A percentile compares a stretch with the other conserved stretches of the same genome.
Conservation (phyloP, 2,888 invertebrate genomes). For the Dicranocentrus wangi region DNA sequence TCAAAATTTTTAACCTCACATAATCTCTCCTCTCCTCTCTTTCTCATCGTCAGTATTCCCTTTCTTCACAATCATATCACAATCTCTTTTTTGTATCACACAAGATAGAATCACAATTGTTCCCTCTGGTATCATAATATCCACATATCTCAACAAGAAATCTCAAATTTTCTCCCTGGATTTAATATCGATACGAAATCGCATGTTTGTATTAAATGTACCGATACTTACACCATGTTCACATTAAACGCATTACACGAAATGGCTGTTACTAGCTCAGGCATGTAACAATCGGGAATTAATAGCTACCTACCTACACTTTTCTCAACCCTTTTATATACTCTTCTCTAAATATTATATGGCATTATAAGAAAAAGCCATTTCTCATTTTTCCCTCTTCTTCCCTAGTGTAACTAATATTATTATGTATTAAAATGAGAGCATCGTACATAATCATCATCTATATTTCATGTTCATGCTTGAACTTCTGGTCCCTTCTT, state of each 20-base stretch:
- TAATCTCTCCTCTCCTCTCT: not conserved
- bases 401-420: slow-evolving; percentile 11
- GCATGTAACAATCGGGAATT: not conserved
- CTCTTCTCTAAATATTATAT: not conserved
- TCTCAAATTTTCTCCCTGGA: slow-evolving; percentile 25
- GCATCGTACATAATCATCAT: slow-evolving; percentile 27
- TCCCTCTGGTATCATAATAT: not conserved
- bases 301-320: not conserved
- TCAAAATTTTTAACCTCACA: not conserved
- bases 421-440: slow-evolving; percentile 30
- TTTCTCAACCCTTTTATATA: not conserved
- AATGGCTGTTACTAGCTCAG: not conserved
- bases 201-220: not conserved
- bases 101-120: not conserved
- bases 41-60: no score
- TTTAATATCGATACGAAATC: slow-evolving; percentile 14
- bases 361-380: slow-evolving; percentile 5
- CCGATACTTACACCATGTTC: slow-evolving; percentile 7
- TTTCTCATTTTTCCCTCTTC: slow-evolving; percentile 6
- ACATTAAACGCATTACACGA: slow-evolving; percentile 9
- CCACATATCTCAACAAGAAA: slow-evolving; percentile 1
- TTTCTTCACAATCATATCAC: slow-evolving; percentile 1
- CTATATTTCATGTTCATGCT: slow-evolving; percentile 21
- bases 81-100: not conserved
- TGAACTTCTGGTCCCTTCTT: slow-evolving; percentile 15